Conservation (phyloP, 2,888 invertebrate species). For the Drosophila multiciliata region DNA sequence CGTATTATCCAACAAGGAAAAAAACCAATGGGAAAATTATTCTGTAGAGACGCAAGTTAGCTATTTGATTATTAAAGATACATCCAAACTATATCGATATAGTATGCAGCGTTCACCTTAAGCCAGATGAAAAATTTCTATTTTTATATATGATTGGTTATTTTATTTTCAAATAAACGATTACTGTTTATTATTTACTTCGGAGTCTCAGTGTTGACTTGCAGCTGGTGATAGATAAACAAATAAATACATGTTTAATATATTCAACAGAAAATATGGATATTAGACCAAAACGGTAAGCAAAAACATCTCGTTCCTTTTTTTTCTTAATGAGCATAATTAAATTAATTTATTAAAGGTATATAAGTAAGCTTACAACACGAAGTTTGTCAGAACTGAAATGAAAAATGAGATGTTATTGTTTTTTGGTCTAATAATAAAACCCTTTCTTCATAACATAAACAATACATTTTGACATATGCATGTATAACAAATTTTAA, state of each 20-base stretch:
- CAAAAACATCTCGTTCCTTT: not conserved
- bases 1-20: conserved; percentile 8
- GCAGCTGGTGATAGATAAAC: conserved; percentile 1
- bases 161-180: conserved; percentile 39
- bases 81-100: not conserved
- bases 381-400: not conserved
- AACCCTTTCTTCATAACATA: not conserved
- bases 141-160: conserved; percentile 23
- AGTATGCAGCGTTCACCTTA: not conserved
- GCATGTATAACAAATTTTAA: not conserved
- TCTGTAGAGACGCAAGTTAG: conserved; percentile 1
- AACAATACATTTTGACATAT: not conserved
- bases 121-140: conserved; percentile 5
- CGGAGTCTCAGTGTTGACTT: conserved; percentile 30
- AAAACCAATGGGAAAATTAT: conserved; percentile 6
- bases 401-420: not conserved
- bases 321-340: not conserved
- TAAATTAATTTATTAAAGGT: not conserved
- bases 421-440: conserved; percentile 1
- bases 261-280: not conserved
- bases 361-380: not conserved
- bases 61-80: not conserved
- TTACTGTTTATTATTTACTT: conserved; percentile 29
- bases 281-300: conserved; percentile 7
- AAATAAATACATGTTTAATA: not conserved